These are phyloP conservation scores for Gobio gobio DNA, from an alignment of 2,113 vertebrate genomes.

Conservation along the genomic window DNA sequence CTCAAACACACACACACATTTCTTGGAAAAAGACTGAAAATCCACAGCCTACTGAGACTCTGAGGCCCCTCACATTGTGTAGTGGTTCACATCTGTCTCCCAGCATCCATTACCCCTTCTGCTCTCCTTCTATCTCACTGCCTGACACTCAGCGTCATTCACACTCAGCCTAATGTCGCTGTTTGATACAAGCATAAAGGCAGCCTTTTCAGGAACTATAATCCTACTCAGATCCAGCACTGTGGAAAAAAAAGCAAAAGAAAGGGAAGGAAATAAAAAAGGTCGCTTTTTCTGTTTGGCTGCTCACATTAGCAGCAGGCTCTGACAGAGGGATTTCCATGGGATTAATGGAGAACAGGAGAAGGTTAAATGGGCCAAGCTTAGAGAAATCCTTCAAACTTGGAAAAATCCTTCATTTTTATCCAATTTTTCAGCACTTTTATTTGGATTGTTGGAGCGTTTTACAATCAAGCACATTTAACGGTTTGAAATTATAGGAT, in stretches of 20 bases:
- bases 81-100: slow-evolving; percentile 28
- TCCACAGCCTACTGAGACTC: slow-evolving; percentile 15
- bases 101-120: slow-evolving; percentile 44
- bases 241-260: slow-evolving; percentile 42
- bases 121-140: slow-evolving; percentile 31
- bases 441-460: not conserved
- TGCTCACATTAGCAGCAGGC: slow-evolving; percentile 49
- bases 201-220: slow-evolving; percentile 48
- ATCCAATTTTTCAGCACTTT: slow-evolving; percentile 37
- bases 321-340: slow-evolving; percentile 47
- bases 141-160: slow-evolving; percentile 33
- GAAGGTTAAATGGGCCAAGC: slow-evolving; percentile 45
- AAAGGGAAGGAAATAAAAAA: slow-evolving; percentile 44
- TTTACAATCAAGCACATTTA: not conserved
- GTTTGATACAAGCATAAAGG: slow-evolving; percentile 54
- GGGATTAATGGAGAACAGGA: slow-evolving; percentile 35
- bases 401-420: slow-evolving; percentile 1
- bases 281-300: slow-evolving; percentile 37
- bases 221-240: slow-evolving; percentile 49
- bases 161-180: slow-evolving; percentile 35
- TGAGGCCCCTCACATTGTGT: slow-evolving; percentile 1
- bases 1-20: slow-evolving; percentile 9
- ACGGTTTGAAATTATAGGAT: not conserved
- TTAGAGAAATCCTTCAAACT: slow-evolving; percentile 40
- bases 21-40: slow-evolving; percentile 2